Percentiles rank a stretch among this genome's conserved stretches.
These are phyloP conservation scores for Melanogrammus aeglefinus DNA, from an alignment of 2,797 vertebrate species.

Conservation along the genomic window DNA sequence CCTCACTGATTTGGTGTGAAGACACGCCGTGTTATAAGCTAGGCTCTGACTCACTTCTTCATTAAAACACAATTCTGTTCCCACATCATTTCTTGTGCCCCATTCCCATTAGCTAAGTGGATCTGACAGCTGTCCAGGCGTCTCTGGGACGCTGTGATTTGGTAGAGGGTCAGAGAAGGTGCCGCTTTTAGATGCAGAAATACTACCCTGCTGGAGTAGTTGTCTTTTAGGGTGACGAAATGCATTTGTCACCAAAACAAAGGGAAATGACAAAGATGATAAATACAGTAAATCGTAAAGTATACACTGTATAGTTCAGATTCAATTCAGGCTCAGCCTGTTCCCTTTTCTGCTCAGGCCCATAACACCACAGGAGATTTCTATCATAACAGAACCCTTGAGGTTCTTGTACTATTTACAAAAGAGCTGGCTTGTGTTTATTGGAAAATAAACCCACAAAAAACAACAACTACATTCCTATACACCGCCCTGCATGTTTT, in stretches of 20 bases:
- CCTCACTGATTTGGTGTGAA: constrained; percentile 20
- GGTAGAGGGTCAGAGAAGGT: not conserved
- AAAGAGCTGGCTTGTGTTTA: constrained; percentile 65
- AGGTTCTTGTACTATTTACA: constrained; percentile 56
- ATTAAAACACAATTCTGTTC: constrained; percentile 32
- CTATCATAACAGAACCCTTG: not conserved
- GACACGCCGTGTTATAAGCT: constrained; percentile 15
- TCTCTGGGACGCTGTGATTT: not conserved
- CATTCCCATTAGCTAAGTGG: not conserved
- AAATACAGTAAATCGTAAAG: not conserved
- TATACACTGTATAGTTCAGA: constrained; percentile 3
- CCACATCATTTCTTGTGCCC: not conserved
- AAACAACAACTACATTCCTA: constrained; percentile 9
- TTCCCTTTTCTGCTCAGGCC: constrained; percentile 14
- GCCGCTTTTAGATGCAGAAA: not conserved
- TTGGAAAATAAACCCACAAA: constrained; percentile 40
- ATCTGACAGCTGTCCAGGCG: not conserved
- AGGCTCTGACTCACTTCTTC: constrained; percentile 29
- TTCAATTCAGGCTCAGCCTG: not conserved
- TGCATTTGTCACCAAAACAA: not conserved
- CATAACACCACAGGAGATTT: not conserved
- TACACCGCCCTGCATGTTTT: constrained; percentile 69
- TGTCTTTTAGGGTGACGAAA: not conserved
- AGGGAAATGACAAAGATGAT: not conserved
- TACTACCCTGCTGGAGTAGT: not conserved